Percentiles rank a stretch among this genome's conserved stretches.
Evolutionary conservation across 1,140 invertebrate species (phyloP).

Genomic region (Hermatobates lingyangjiaoensis): DNA sequence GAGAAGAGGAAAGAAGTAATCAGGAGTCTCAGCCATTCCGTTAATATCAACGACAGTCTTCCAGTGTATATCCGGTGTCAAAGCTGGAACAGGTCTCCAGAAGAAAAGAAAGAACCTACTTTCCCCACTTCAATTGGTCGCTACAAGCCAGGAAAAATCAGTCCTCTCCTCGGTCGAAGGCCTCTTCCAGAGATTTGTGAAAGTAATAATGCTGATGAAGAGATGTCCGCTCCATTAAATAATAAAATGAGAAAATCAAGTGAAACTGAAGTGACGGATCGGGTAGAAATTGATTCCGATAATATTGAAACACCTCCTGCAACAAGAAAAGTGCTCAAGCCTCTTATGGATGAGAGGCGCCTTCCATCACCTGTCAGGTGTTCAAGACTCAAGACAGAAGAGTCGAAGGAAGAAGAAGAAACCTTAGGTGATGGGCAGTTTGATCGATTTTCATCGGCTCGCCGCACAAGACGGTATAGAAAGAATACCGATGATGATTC

Average conservation of each 20-base stretch:
- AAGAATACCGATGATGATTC: constrained; percentile 37
- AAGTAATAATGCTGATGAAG: constrained; percentile 18
- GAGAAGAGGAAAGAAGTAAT: constrained; percentile 31
- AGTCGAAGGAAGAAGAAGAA: constrained; percentile 17
- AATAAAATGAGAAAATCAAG: constrained; percentile 20
- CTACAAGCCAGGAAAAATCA: constrained; percentile 12
- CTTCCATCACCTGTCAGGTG: neutral
- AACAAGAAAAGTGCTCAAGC: constrained; percentile 41
- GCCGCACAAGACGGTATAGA: constrained; percentile 64
- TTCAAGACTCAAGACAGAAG: constrained; percentile 8
- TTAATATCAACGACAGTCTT: constrained; percentile 30
- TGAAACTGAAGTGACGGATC: constrained; percentile 35
- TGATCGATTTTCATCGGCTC: constrained; percentile 58
- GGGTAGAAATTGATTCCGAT: constrained; percentile 71
- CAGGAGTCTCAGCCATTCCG: constrained; percentile 25
- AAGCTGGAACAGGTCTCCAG: constrained; percentile 14
- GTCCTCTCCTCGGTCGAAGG: constrained; percentile 14
- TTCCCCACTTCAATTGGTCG: neutral
- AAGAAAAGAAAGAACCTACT: neutral
- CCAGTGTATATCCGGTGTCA: constrained; percentile 42
- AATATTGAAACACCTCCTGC: constrained; percentile 77
- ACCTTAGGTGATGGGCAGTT: constrained; percentile 42
- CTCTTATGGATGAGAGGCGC: constrained; percentile 13
- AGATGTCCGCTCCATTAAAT: constrained; percentile 22
- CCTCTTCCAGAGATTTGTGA: constrained; percentile 13